A percentile compares a stretch with the other conserved stretches of the same genome.
Conservation (phyloP, 1,140 invertebrate genomes). For the Trichonephila clavata region DNA sequence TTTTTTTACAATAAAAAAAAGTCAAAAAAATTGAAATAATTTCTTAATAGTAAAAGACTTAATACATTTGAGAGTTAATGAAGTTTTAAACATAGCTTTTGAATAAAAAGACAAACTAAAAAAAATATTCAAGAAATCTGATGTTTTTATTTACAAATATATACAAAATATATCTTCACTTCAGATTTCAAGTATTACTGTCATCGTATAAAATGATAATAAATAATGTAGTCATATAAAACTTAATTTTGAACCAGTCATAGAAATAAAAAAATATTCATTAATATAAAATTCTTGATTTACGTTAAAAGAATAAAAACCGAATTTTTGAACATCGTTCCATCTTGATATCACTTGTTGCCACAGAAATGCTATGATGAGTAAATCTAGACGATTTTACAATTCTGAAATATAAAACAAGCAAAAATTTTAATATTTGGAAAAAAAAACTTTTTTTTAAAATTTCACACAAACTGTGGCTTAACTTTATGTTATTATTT, state of each 20-base stretch:
- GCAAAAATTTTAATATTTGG: not conserved
- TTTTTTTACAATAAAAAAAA: too few species aligned
- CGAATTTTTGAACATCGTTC: not conserved
- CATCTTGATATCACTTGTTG: not conserved
- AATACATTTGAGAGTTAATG: too few species aligned
- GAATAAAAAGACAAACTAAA: not conserved
- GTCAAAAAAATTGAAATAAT: too few species aligned
- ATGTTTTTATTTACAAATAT: not conserved
- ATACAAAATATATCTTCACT: not conserved
- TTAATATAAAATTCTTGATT: not conserved
- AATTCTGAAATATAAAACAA: not conserved
- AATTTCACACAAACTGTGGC: not conserved
- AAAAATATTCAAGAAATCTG: not conserved
- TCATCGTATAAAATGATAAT: too few species aligned
- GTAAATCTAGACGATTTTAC: not conserved
- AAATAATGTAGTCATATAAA: not conserved
- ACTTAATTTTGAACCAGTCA: not conserved
- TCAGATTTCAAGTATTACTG: too few species aligned
- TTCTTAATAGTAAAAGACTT: too few species aligned
- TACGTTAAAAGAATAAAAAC: not conserved
- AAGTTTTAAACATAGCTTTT: too few species aligned
- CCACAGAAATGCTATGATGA: not conserved
- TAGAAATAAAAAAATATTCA: not conserved
- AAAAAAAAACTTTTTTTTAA: not conserved
- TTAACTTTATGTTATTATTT: not conserved